Evolutionary conservation across 2,113 vertebrate species (phyloP).

Genomic region (Recurvirostra avosetta): DNA sequence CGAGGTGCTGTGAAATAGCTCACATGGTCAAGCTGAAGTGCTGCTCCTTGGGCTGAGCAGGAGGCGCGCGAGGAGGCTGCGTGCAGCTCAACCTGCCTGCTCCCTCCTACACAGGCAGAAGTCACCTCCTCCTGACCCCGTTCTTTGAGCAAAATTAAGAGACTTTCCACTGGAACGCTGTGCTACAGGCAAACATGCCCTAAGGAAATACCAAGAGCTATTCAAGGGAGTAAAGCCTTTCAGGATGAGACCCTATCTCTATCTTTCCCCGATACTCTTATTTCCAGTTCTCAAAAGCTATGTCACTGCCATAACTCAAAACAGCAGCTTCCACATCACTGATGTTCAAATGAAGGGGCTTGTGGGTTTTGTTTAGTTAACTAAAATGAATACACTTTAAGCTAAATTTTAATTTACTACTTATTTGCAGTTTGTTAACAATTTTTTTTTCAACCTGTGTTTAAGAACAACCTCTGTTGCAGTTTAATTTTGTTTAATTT

Average conservation of each 20-base stretch:
- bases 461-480: background rate
- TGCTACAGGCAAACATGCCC: background rate
- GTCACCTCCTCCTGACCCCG: slow-evolving; percentile 24
- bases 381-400: background rate
- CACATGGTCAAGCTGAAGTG: background rate
- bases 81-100: background rate
- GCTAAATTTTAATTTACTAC: background rate
- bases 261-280: background rate
- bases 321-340: background rate
- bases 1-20: slow-evolving; percentile 44
- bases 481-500: background rate
- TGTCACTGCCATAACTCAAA: background rate
- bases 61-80: background rate
- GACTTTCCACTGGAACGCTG: background rate
- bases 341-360: background rate
- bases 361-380: background rate
- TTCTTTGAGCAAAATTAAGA: slow-evolving; percentile 18
- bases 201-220: background rate
- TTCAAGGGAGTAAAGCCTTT: background rate
- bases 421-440: background rate
- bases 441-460: too few relatives aligned
- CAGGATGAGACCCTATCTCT: background rate
- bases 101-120: background rate
- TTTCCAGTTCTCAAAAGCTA: background rate
- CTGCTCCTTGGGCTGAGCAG: background rate